These are phyloP conservation scores for Scaptodrosophila latifasciaeformis DNA, from an alignment of 2,888 invertebrate genomes.

Conservation along the genomic window DNA sequence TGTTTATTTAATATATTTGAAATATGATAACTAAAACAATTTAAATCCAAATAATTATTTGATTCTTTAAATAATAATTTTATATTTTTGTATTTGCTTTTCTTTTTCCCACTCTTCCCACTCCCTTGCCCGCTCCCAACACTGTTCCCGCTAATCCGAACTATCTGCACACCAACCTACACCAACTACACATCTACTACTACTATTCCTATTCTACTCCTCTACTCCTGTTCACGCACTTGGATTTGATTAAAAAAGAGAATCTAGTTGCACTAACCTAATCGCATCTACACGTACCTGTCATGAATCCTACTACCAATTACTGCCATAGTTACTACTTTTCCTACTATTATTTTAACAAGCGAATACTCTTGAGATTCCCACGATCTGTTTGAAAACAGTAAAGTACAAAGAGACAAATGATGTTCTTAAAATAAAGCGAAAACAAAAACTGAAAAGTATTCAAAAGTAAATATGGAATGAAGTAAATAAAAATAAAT, in stretches of 20 bases:
- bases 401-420: constrained; percentile 71
- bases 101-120: neutral
- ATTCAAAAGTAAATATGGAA: constrained; percentile 63
- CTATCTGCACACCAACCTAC: constrained; percentile 9
- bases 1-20: constrained; percentile 52
- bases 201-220: constrained; percentile 21
- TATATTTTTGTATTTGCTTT: neutral
- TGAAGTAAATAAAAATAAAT: constrained; percentile 60
- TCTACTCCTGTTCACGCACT: constrained; percentile 6
- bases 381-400: constrained; percentile 38
- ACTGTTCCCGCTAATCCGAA: constrained; percentile 24
- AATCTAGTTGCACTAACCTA: constrained; percentile 31
- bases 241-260: constrained; percentile 3
- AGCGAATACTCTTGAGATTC: neutral
- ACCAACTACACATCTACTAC: constrained; percentile 10
- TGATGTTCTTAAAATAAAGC: constrained; percentile 47
- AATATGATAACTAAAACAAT: too few species aligned
- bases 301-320: constrained; percentile 15
- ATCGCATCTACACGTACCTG: constrained; percentile 33
- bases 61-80: too few species aligned
- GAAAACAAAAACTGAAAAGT: constrained; percentile 41
- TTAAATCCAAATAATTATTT: too few species aligned
- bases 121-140: constrained; percentile 11
- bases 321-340: constrained; percentile 6
- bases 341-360: neutral